Conservation (phyloP, 2,888 invertebrate species). For the Apotomis turbidana region DNA sequence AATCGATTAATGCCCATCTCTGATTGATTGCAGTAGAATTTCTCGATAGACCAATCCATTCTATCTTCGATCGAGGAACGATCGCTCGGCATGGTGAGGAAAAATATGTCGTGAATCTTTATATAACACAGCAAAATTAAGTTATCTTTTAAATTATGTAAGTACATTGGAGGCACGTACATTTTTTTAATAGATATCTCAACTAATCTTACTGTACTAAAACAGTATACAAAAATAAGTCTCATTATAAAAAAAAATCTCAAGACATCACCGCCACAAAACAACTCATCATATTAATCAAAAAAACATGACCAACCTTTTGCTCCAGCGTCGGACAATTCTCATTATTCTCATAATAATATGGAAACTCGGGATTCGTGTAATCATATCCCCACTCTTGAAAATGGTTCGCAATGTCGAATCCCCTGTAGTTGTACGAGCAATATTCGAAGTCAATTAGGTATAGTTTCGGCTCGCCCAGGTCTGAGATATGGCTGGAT, state of each 20-base stretch:
- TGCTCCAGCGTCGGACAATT: conserved; percentile 91
- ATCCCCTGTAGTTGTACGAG: conserved; percentile 94
- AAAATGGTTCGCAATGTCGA: conserved; percentile 97
- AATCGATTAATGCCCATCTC: no score
- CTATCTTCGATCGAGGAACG: no score
- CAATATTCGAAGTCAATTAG: conserved; percentile 98
- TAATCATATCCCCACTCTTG: conserved; percentile 97
- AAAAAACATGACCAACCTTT: conserved; percentile 81
- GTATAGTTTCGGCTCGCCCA: conserved; percentile 86
- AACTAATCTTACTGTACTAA: no score
- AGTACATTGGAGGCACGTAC: no score
- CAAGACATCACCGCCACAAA: conserved; percentile 45
- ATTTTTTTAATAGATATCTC: no score
- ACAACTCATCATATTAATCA: conserved; percentile 8
- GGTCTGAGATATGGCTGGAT: conserved; percentile 65
- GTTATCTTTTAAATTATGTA: no score
- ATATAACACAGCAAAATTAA: no score
- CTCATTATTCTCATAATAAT: conserved; percentile 87
- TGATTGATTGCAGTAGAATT: no score
- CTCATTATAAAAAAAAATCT: background rate
- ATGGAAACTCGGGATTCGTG: conserved; percentile 89
- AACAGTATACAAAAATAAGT: background rate
- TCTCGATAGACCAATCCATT: no score
- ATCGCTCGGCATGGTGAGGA: no score
- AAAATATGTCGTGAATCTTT: no score